Base-by-base conservation (phyloP, 2,797 vertebrate genomes). In the Sebastes oblongus region DNA sequence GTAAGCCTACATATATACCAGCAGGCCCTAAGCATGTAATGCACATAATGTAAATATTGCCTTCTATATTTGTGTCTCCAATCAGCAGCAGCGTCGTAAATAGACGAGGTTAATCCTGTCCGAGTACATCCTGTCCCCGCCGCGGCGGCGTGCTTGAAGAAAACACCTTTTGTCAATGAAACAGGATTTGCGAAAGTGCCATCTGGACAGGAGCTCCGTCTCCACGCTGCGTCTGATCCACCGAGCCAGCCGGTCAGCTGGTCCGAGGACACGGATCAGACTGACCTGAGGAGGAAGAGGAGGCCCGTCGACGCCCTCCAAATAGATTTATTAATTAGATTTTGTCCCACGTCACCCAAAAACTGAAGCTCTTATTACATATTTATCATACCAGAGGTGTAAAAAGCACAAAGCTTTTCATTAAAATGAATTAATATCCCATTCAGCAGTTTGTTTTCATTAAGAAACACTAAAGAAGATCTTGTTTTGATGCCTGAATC, bases 121-220 rank as follows among this genome's bases (percentile, higher is more conserved):
- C 50, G 55, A 75, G 89, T 34, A 92, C 89, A 90, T 91, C 91
- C 86, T 80, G 89, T 92, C 14, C 88, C 55, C 6, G 30, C 10
- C 16, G 30, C 8, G 8, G 72, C 78, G 14, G 78, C 60, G 13
- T 13, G 83, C 80, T 84, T 64, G 16, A 88, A 77, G 85, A 88
- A 89, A 92, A 89, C 89, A 89, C 84, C 90, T 90, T 90, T 92
- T 88, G 91, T 91, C 84, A 88, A 87, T 88, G 90, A 83, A 81
- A 81, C 68, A 42, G 82, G 91, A 93, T 93, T 93, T 91, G 73
- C 18, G 78, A 93, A 92, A 92, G 91, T 92, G 88, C 90, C 92
- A 92, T 93, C 91, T 94, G 94, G 90, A 85, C 79, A 25, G 56
- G 68, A 81, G 68, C 34, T 66, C 56, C 3, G 55, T 46, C 66